A percentile compares a stretch with the other conserved stretches of the same genome.
Evolutionary conservation across 2,888 invertebrate genomes (phyloP).

Genomic region (Diabrotica balteata): DNA sequence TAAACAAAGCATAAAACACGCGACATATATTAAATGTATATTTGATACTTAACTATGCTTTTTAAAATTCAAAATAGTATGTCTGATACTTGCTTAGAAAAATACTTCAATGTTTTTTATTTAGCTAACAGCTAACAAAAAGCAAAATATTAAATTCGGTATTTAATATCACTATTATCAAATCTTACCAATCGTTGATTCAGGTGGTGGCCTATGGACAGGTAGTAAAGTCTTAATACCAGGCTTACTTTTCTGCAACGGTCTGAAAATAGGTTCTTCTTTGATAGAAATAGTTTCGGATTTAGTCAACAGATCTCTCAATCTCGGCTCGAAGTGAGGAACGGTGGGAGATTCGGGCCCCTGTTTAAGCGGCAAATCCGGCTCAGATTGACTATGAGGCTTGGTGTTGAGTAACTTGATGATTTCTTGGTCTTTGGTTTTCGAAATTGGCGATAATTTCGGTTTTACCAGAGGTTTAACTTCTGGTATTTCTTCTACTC

Average conservation of each 20-base stretch:
- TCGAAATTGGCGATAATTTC: conserved; percentile 36
- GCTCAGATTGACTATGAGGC: conserved; percentile 42
- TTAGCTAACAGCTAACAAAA: no score
- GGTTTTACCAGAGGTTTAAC: conserved; percentile 39
- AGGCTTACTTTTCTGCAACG: conserved; percentile 56
- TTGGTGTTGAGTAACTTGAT: conserved; percentile 54
- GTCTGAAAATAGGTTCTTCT: conserved; percentile 52
- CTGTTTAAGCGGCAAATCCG: conserved; percentile 36
- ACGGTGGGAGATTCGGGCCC: conserved; percentile 42
- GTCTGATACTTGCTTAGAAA: no score
- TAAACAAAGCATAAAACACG: no score
- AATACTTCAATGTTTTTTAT: no score
- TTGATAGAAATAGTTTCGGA: conserved; percentile 54
- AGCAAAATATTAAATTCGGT: no score
- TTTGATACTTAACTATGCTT: no score
- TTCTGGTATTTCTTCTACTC: conserved; percentile 36
- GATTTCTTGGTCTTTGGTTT: conserved; percentile 54
- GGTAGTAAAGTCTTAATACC: conserved; percentile 65
- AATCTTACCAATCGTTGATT: conserved; percentile 11
- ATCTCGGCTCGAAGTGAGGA: conserved; percentile 56
- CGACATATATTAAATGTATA: no score
- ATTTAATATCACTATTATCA: no score
- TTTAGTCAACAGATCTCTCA: conserved; percentile 56
- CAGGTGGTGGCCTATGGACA: conserved; percentile 45
- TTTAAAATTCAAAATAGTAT: no score